Base-by-base conservation (phyloP, 2,113 vertebrate genomes). In the Albula goreensis region DNA sequence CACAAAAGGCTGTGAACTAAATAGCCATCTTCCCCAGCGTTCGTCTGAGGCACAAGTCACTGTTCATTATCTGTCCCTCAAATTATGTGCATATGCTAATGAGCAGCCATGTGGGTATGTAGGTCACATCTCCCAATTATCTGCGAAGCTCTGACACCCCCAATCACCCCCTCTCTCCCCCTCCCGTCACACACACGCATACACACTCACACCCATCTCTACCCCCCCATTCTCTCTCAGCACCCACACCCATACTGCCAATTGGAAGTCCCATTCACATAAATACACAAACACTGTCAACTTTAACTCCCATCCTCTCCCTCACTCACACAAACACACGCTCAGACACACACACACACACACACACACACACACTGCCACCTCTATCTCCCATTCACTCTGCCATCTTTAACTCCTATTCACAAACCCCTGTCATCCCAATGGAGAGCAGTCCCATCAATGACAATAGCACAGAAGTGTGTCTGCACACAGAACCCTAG, bases 71-170 rank as follows among this genome's bases (percentile, higher is more conserved):
- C 80, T 84, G 70, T 66, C 57, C 15, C 31, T 83, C 31, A 56
- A 70, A 17, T 53, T 84, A 74, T 70, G 66, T 57, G 78, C 89
- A 87, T 91, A 93, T 93, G 94, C 92, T 93, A 94, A 95, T 95
- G 90, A 93, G 90, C 86, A 89, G 91, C 87, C 91, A 92, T 90
- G 86, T 93, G 92, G 91, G 95, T 94, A 95, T 94, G 91, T 95
- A 94, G 94, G 95, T 95, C 94, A 94, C 82, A 85, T 93, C 93
- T 93, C 88, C 89, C 92, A 90, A 93, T 92, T 94, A 56, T n/a
- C 66, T 12, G 17, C 66, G 15, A 70, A 12, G 22, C 66, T 19
- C 66, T 2, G 15, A 6, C 66, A 22, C 66, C 22, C 66, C 66
- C 66, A 6, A 22, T 19, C 22, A 17, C 10, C 17, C 22, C 66